A percentile compares a stretch with the other conserved stretches of the same genome.
phyloP scores from a whole-genome alignment of 2,888 invertebrate species.

The Tiliacea aurago region DNA sequence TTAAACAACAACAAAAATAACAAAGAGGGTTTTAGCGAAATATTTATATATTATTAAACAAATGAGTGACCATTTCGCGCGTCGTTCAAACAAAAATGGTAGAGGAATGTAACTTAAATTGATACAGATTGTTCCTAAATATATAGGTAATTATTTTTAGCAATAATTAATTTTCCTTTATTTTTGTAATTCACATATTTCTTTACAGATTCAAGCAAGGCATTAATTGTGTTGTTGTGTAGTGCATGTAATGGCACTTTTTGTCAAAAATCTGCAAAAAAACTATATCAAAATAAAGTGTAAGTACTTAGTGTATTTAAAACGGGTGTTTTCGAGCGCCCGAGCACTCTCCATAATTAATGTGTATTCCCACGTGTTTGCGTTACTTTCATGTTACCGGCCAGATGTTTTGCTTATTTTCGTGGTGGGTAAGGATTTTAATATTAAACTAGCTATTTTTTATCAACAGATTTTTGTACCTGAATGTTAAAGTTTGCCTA shows the following conservation, averaged over 20 bases:
- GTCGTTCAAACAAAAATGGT: too few relatives aligned
- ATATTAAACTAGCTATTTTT: slow-evolving; percentile 44
- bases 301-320: slow-evolving; percentile 54
- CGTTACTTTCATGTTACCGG: slow-evolving; percentile 54
- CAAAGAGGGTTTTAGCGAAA: too few relatives aligned
- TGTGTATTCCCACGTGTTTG: slow-evolving; percentile 66
- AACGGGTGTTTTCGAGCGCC: slow-evolving; percentile 54
- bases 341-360: slow-evolving; percentile 69
- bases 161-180: too few relatives aligned
- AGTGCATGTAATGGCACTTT: neutral
- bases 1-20: too few relatives aligned
- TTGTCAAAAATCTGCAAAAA: slow-evolving; percentile 11
- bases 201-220: too few relatives aligned
- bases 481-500: neutral
- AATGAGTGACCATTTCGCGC: too few relatives aligned
- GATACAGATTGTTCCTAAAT: too few relatives aligned
- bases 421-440: slow-evolving; percentile 44
- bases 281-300: slow-evolving; percentile 45
- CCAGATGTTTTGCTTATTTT: slow-evolving; percentile 61
- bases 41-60: too few relatives aligned
- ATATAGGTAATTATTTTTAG: too few relatives aligned
- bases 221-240: too few relatives aligned
- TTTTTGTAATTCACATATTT: too few relatives aligned
- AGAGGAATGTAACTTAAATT: too few relatives aligned
- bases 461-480: slow-evolving; percentile 16